phyloP scores from a whole-genome alignment of 2,888 invertebrate genomes.

The Xylocampa areola region DNA sequence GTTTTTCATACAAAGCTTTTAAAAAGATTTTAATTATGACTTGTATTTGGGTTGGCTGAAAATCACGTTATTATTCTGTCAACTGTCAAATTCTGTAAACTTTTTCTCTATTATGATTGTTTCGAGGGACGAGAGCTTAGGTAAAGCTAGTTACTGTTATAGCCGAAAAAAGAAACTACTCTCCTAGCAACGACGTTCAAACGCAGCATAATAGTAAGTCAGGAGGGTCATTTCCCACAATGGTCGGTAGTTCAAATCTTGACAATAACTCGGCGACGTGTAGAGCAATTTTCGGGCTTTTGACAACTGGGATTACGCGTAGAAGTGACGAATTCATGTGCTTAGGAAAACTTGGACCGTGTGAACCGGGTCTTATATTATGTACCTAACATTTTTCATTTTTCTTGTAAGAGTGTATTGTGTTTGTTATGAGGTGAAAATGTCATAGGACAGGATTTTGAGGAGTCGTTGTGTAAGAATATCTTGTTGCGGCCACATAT shows the following conservation, averaged over 20 bases:
- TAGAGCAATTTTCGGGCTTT: constrained; percentile 71
- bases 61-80: too few relatives aligned
- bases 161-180: constrained; percentile 8
- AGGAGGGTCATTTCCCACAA: constrained; percentile 69
- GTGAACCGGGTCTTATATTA: constrained; percentile 51
- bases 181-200: constrained; percentile 26
- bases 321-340: constrained; percentile 67
- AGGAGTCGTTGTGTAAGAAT: constrained; percentile 17
- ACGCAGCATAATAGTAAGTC: constrained; percentile 58
- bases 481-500: constrained; percentile 1
- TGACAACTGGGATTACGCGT: constrained; percentile 69
- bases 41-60: too few relatives aligned
- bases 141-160: neutral
- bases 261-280: constrained; percentile 69
- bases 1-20: too few relatives aligned
- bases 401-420: constrained; percentile 28
- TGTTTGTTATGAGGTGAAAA: constrained; percentile 24
- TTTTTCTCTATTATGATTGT: too few relatives aligned
- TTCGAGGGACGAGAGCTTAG: too few relatives aligned
- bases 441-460: constrained; percentile 29
- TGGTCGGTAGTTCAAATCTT: constrained; percentile 72
- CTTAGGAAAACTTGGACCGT: constrained; percentile 51
- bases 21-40: too few relatives aligned
- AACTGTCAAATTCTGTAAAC: too few relatives aligned
- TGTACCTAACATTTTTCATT: constrained; percentile 60